Base-by-base conservation (phyloP, 2,888 invertebrate genomes). In the Gymnocheta viridis region DNA sequence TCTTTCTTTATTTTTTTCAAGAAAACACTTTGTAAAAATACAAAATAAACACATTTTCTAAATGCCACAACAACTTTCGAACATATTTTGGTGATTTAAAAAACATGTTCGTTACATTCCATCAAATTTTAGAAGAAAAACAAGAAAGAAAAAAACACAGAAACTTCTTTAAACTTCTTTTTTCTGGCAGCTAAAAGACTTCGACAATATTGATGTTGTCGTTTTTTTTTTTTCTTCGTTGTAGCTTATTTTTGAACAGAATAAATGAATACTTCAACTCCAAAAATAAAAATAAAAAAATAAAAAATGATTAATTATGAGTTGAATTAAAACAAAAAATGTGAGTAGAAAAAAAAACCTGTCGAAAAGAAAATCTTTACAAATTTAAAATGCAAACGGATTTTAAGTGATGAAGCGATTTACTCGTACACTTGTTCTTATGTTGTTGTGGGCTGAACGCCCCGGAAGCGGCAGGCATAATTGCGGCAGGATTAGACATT, bases 81-180 rank as follows among this genome's bases (percentile, higher is more conserved):
- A 73, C 56, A 77, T 73, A 73, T 67, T 81, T 69, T 73, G 73
- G 67, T 77, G 81, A 81, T 81, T 84, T 81, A 44, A 78, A 64
- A 73, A 81, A 81, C 84, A 84, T 81, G 84, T 81, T 84, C 81
- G 54, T 35, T 67, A 22, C 77, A 84, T 84, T 84, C 84, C 84
- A 84, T 84, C 84, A 78, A 82, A 67, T 64, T 6, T 67, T 72
- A 14, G 35, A 29, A 4, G 24, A 54, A 22, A 49, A 47, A 7
- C 49, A 27, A 19, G 29, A 49, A 7, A 19, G 19, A 5, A 19
- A 62, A 44, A 64, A 6, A 51, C 35, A n/a, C 32, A 35, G 32
- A 38, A 38, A 35, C 38, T 24, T 14, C 38, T 58, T 29, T 17
- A 0, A 2, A 32, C 17, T 19, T 38, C 49, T 66, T 17, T 47